Evolutionary conservation across 2,113 vertebrate genomes (phyloP).

Genomic region (Bettongia penicillata): DNA sequence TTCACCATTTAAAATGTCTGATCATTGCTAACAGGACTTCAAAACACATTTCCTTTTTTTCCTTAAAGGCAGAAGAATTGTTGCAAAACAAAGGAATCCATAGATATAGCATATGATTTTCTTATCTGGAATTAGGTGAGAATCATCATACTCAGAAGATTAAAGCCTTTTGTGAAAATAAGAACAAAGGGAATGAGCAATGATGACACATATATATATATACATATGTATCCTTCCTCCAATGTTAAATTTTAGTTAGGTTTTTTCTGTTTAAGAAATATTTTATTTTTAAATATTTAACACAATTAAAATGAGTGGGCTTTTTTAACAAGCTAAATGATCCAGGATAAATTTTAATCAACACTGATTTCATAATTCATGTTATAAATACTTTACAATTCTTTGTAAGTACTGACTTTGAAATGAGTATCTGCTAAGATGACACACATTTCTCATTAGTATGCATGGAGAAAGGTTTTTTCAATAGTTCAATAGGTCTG

Average conservation of each 20-base stretch:
- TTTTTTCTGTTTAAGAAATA: constrained; percentile 23
- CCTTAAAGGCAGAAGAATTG: not conserved
- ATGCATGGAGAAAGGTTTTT: not conserved
- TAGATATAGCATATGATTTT: not conserved
- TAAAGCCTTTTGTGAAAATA: not conserved
- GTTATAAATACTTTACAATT: constrained; percentile 11
- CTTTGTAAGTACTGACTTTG: not conserved
- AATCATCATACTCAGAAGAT: not conserved
- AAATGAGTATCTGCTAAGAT: constrained; percentile 8
- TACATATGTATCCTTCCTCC: constrained; percentile 20
- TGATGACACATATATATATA: no score
- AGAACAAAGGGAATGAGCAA: constrained; percentile 16
- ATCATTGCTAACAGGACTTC: not conserved
- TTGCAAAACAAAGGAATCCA: not conserved
- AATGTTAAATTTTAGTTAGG: not conserved
- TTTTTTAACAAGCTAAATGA: constrained; percentile 11
- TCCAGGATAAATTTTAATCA: constrained; percentile 20
- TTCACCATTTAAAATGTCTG: not conserved
- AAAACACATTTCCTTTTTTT: not conserved
- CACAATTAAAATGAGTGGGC: not conserved
- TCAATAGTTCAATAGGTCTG: constrained; percentile 7
- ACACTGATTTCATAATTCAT: not conserved
- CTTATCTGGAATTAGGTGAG: not conserved
- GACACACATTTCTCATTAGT: not conserved
- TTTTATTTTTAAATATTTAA: constrained; percentile 35